phyloP scores from a whole-genome alignment of 2,888 invertebrate species.

The Leucozona laternaria region DNA sequence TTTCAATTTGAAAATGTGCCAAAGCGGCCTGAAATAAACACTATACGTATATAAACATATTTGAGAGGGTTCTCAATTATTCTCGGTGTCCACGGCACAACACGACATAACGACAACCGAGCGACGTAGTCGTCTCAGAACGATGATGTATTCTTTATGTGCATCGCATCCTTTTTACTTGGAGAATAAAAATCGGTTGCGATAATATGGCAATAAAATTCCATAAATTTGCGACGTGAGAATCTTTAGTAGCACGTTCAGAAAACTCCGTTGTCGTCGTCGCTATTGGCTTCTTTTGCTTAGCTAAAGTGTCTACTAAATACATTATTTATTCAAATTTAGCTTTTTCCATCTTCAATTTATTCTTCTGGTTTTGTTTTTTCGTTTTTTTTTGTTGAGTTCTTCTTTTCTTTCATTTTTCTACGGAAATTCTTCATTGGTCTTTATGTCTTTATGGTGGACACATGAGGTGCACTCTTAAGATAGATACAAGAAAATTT shows the following conservation, averaged over 20 bases:
- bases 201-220: slow-evolving; percentile 75
- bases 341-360: neutral
- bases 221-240: slow-evolving; percentile 76
- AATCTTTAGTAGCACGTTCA: slow-evolving; percentile 62
- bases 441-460: slow-evolving; percentile 69
- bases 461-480: slow-evolving; percentile 59
- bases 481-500: slow-evolving; percentile 60
- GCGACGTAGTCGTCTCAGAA: neutral
- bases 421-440: slow-evolving; percentile 73
- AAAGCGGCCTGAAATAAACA: slow-evolving; percentile 44
- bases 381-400: no score
- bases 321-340: slow-evolving; percentile 64
- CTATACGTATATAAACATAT: slow-evolving; percentile 5
- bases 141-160: slow-evolving; percentile 71
- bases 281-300: slow-evolving; percentile 33
- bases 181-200: slow-evolving; percentile 73
- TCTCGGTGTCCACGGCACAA: neutral
- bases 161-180: slow-evolving; percentile 70
- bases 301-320: slow-evolving; percentile 25
- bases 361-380: neutral
- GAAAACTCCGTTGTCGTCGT: slow-evolving; percentile 33
- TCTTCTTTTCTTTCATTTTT: slow-evolving; percentile 32
- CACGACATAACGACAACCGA: neutral
- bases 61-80: no score
- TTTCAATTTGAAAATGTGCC: slow-evolving; percentile 48